These are phyloP conservation scores for Schizopygopsis malacanthus DNA, from an alignment of 2,797 vertebrate species.

Conservation along the genomic window DNA sequence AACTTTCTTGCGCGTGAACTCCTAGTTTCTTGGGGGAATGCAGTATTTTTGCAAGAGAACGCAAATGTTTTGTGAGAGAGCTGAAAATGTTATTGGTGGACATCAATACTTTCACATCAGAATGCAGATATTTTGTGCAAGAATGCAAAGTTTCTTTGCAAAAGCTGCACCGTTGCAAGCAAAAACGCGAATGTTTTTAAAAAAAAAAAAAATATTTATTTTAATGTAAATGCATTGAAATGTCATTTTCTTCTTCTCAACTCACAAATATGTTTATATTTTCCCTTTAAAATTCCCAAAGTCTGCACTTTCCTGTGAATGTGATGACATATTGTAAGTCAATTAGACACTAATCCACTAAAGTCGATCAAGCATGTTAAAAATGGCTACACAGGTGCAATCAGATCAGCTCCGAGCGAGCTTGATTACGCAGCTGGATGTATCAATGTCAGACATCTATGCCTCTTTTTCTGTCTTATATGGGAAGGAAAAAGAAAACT, in stretches of 20 bases:
- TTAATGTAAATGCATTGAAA: not conserved
- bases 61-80: not conserved
- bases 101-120: not conserved
- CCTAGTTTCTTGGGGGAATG: not conserved
- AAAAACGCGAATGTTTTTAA: not conserved
- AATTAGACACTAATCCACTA: slow-evolving; percentile 60
- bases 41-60: not conserved
- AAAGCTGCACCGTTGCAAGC: not conserved
- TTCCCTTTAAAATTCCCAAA: not conserved
- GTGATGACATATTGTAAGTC: slow-evolving; percentile 50
- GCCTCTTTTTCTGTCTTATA: slow-evolving; percentile 36
- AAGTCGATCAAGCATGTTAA: slow-evolving; percentile 59
- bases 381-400: slow-evolving; percentile 56
- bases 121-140: not conserved
- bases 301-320: slow-evolving; percentile 11
- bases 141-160: not conserved
- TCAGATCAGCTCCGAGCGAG: slow-evolving; percentile 43
- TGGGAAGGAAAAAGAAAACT: slow-evolving; percentile 38
- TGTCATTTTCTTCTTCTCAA: not conserved
- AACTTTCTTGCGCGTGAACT: not conserved
- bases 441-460: slow-evolving; percentile 49
- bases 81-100: not conserved
- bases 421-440: slow-evolving; percentile 48
- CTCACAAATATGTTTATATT: slow-evolving; percentile 31
- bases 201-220: not conserved